Conservation (phyloP, 2,797 vertebrate genomes). For the Allobates femoralis region DNA sequence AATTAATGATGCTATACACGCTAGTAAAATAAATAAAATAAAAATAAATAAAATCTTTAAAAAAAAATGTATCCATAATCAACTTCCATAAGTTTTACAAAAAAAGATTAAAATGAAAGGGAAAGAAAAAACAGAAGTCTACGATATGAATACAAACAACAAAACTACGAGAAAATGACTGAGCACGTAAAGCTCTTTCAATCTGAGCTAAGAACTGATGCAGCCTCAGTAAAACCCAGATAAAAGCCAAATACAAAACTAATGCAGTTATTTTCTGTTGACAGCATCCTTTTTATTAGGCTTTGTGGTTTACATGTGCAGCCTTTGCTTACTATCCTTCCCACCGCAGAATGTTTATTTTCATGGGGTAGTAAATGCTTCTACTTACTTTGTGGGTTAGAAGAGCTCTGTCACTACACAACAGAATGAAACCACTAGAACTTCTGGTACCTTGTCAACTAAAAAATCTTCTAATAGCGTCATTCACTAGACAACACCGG, state of each 20-base stretch:
- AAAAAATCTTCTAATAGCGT: background rate
- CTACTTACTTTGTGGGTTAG: slow-evolving; percentile 10
- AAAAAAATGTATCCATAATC: too few relatives aligned
- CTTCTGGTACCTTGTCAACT: slow-evolving; percentile 22
- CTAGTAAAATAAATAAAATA: too few relatives aligned
- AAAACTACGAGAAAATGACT: too few relatives aligned
- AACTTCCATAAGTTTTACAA: too few relatives aligned
- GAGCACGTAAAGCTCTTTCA: background rate
- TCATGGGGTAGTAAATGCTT: background rate
- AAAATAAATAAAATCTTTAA: too few relatives aligned
- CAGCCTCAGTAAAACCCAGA: background rate
- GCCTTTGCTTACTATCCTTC: slow-evolving; percentile 1
- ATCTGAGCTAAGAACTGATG: background rate
- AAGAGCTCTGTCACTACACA: background rate
- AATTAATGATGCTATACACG: too few relatives aligned
- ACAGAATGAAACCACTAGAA: slow-evolving; percentile 14
- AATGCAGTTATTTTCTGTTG: background rate
- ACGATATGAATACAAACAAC: too few relatives aligned
- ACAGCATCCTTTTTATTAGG: background rate
- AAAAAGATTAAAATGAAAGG: too few relatives aligned
- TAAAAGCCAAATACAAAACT: background rate
- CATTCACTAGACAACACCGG: background rate
- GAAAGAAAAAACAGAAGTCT: too few relatives aligned
- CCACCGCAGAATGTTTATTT: slow-evolving; percentile 12
- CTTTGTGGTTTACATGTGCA: slow-evolving; percentile 1